Percentiles rank a stretch among this genome's conserved stretches.
Evolutionary conservation across 2,797 vertebrate genomes (phyloP).

Genomic region (Pseudochromis fuscus): DNA sequence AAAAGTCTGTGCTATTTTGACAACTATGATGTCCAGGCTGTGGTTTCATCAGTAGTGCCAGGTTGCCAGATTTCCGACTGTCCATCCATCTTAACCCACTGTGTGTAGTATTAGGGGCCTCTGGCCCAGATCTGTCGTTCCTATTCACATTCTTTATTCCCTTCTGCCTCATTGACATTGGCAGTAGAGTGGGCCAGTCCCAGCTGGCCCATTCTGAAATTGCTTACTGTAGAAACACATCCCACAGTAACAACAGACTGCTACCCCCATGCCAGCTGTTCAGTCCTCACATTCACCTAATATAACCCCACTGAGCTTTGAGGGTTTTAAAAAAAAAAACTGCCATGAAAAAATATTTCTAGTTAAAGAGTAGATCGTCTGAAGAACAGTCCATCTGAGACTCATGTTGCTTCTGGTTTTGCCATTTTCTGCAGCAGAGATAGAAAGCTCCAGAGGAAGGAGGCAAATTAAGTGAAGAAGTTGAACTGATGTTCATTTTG

Average conservation of each 20-base stretch:
- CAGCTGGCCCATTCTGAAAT: slow-evolving; percentile 74
- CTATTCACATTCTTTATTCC: slow-evolving; percentile 71
- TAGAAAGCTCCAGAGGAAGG: background rate
- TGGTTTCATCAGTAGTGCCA: slow-evolving; percentile 54
- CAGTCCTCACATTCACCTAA: slow-evolving; percentile 47
- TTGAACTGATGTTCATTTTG: slow-evolving; percentile 2
- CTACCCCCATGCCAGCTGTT: slow-evolving; percentile 69
- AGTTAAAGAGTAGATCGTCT: slow-evolving; percentile 35
- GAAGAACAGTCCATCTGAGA: slow-evolving; percentile 24
- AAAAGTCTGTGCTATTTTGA: slow-evolving; percentile 22
- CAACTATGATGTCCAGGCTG: slow-evolving; percentile 14
- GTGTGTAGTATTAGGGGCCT: slow-evolving; percentile 54
- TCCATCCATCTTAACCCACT: slow-evolving; percentile 60
- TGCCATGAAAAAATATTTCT: slow-evolving; percentile 30
- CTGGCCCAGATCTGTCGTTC: slow-evolving; percentile 77
- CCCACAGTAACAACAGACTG: slow-evolving; percentile 64
- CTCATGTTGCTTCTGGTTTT: slow-evolving; percentile 1
- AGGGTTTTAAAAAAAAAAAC: slow-evolving; percentile 28
- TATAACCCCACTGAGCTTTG: slow-evolving; percentile 50
- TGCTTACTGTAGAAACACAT: slow-evolving; percentile 77
- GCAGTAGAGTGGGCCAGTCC: slow-evolving; percentile 68
- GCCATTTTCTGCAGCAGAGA: background rate
- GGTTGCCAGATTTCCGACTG: slow-evolving; percentile 42
- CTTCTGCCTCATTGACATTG: slow-evolving; percentile 74
- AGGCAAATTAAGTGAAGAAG: background rate